These are phyloP conservation scores for Parasteatoda lunata DNA, from an alignment of 2,888 invertebrate genomes.

Conservation along the genomic window DNA sequence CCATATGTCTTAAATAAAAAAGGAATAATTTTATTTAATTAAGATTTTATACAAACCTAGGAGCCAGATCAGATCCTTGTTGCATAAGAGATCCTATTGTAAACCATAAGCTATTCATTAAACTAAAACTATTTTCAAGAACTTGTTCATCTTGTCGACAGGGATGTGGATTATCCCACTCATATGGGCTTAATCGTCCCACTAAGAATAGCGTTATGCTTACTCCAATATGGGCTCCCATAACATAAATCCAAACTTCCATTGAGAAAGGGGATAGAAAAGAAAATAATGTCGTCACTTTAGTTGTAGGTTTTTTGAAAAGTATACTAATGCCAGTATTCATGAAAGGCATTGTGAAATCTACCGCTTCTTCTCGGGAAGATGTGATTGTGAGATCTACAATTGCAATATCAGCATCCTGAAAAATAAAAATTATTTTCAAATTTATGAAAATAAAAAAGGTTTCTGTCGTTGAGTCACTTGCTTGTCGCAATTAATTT, in stretches of 20 bases:
- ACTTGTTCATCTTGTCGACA: conserved; percentile 83
- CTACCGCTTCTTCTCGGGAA: conserved; percentile 77
- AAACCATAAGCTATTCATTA: conserved; percentile 97
- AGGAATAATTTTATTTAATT: too few relatives aligned
- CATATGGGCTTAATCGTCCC: conserved; percentile 77
- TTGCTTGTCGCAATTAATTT: too few relatives aligned
- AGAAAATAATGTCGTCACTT: conserved; percentile 90
- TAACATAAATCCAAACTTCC: conserved; percentile 89
- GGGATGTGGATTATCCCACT: conserved; percentile 78
- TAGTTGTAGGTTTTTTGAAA: conserved; percentile 88
- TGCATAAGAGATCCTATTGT: conserved; percentile 96
- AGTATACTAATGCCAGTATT: conserved; percentile 88
- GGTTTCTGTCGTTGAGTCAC: too few relatives aligned
- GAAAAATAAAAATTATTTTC: too few relatives aligned
- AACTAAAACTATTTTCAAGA: conserved; percentile 94
- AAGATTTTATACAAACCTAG: conserved; percentile 82
- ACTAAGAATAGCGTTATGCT: conserved; percentile 82
- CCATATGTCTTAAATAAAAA: too few relatives aligned
- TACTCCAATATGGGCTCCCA: conserved; percentile 87
- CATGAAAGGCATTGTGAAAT: conserved; percentile 77
- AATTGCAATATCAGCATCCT: conserved; percentile 77
- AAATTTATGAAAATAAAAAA: too few relatives aligned
- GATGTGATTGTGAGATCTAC: conserved; percentile 78
- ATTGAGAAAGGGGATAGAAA: conserved; percentile 93
- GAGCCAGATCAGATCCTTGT: conserved; percentile 95